phyloP scores from a whole-genome alignment of 2,888 invertebrate species.

The Adelphocoris suturalis region DNA sequence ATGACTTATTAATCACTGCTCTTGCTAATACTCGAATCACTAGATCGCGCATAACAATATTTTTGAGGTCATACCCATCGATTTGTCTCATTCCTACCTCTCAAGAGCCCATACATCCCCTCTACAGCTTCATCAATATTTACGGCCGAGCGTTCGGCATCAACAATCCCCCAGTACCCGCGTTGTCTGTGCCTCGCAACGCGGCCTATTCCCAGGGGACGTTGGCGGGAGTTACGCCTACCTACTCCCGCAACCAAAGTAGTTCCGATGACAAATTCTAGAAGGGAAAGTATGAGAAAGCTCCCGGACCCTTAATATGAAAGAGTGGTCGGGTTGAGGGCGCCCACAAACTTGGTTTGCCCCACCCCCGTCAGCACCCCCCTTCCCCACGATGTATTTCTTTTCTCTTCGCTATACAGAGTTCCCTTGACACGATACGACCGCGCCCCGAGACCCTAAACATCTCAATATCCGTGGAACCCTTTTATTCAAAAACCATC shows the following conservation, averaged over 20 bases:
- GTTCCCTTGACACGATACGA: constrained; percentile 56
- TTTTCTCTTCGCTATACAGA: constrained; percentile 41
- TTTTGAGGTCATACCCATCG: too few species aligned
- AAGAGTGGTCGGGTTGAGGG: constrained; percentile 63
- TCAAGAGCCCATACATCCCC: too few species aligned
- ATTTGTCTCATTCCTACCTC: background rate
- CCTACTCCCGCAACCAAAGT: constrained; percentile 7
- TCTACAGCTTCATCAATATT: background rate
- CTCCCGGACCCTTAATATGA: constrained; percentile 62
- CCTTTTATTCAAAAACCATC: constrained; percentile 70
- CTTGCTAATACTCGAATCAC: too few species aligned
- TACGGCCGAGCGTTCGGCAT: constrained; percentile 9
- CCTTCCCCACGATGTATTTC: background rate
- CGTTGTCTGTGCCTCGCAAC: background rate
- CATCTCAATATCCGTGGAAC: constrained; percentile 66
- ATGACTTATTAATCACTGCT: too few species aligned
- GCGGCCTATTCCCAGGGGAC: background rate
- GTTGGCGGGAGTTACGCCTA: background rate
- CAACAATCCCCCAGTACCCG: background rate
- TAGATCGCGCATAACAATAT: too few species aligned
- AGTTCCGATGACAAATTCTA: constrained; percentile 56
- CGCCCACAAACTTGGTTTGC: constrained; percentile 63
- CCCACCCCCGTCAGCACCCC: background rate
- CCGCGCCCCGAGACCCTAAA: constrained; percentile 57
- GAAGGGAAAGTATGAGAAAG: constrained; percentile 59